Conservation (phyloP, 2,113 vertebrate species). For the Grammomys dolichurus region DNA sequence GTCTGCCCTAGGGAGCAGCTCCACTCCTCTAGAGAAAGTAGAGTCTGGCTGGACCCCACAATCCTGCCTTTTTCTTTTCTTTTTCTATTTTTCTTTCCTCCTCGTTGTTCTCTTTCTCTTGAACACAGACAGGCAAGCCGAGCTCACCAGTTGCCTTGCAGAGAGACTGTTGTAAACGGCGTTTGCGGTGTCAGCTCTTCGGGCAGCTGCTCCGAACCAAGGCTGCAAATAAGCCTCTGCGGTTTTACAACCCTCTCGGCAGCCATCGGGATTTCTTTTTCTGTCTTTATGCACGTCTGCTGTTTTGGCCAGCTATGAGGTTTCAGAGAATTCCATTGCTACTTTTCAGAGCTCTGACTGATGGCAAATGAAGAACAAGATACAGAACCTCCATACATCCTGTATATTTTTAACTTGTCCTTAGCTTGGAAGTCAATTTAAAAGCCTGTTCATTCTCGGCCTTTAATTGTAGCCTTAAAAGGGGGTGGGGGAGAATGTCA, state of each 20-base stretch:
- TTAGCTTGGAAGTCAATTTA: not conserved
- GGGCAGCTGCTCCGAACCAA: slow-evolving; percentile 46
- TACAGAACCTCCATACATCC: not conserved
- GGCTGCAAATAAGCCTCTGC: slow-evolving; percentile 66
- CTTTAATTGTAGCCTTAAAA: not conserved
- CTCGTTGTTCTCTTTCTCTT: not conserved
- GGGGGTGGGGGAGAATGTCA: not conserved
- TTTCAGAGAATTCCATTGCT: not conserved
- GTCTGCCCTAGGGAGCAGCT: slow-evolving; percentile 12
- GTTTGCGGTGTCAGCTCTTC: slow-evolving; percentile 44
- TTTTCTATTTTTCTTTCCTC: not conserved
- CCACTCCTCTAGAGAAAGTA: not conserved
- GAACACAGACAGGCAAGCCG: not conserved
- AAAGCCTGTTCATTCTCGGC: not conserved
- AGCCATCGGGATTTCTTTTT: slow-evolving; percentile 78
- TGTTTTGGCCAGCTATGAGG: not conserved
- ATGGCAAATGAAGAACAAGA: not conserved
- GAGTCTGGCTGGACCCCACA: not conserved
- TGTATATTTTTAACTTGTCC: slow-evolving; percentile 19
- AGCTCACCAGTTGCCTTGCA: not conserved
- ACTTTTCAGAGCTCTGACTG: not conserved
- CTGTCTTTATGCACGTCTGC: not conserved
- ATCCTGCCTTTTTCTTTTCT: not conserved
- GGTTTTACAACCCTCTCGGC: slow-evolving; percentile 68
- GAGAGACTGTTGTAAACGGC: not conserved